A percentile compares a stretch with the other conserved stretches of the same genome.
Conservation (phyloP, 2,797 vertebrate genomes). For the Coracias cyanogaster region DNA sequence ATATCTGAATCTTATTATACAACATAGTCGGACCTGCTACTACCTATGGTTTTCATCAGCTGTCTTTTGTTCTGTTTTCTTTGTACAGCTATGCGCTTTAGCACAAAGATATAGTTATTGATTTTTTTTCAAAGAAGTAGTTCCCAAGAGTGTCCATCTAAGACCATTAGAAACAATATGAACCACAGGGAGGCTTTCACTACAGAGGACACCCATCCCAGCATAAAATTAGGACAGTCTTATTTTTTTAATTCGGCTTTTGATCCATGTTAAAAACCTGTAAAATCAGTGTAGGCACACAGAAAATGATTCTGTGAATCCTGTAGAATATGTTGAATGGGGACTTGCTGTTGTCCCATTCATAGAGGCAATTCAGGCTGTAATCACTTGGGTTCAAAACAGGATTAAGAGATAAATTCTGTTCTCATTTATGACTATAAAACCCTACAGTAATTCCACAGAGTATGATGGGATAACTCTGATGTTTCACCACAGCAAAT, state of each 20-base stretch:
- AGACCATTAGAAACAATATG: not conserved
- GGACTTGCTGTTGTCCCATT: not conserved
- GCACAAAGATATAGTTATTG: conserved; percentile 21
- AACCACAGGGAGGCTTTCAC: not conserved
- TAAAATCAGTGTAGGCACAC: not conserved
- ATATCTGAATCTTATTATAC: conserved; percentile 47
- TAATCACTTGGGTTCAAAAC: conserved; percentile 28
- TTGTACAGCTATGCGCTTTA: conserved; percentile 4
- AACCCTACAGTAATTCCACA: conserved; percentile 23
- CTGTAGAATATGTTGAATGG: not conserved
- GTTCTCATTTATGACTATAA: conserved; percentile 9
- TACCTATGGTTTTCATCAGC: conserved; percentile 44
- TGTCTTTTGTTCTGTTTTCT: conserved; percentile 43
- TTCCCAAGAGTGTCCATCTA: not conserved
- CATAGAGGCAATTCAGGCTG: conserved; percentile 5
- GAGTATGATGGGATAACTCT: conserved; percentile 19
- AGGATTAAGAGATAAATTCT: conserved; percentile 34
- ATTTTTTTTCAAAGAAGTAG: conserved; percentile 39
- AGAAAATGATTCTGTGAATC: not conserved
- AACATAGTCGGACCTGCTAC: conserved; percentile 7
- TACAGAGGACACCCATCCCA: not conserved
- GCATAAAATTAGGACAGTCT: conserved; percentile 6
- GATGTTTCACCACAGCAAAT: conserved; percentile 15
- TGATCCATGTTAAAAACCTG: not conserved
- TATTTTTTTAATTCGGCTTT: not conserved